These are phyloP conservation scores for Diloba caeruleocephala DNA, from an alignment of 2,888 invertebrate genomes.

Conservation along the genomic window DNA sequence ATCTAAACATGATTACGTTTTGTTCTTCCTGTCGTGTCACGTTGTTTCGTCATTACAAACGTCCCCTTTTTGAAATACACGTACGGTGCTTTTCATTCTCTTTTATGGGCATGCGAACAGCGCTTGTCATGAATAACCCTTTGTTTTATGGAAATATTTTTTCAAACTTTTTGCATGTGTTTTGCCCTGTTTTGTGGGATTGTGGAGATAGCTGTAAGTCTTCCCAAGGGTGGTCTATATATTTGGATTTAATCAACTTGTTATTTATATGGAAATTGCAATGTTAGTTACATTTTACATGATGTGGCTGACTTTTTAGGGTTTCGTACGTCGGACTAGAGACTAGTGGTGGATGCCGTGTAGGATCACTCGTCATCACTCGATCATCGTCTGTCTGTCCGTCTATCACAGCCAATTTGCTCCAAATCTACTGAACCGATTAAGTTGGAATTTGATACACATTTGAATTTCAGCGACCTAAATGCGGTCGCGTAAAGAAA, in stretches of 20 bases:
- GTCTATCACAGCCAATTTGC: too few species aligned
- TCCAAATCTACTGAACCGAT: too few species aligned
- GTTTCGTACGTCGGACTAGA: too few species aligned
- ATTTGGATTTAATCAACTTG: constrained; percentile 29
- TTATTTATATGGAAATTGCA: constrained; percentile 31
- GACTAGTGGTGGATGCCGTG: too few species aligned
- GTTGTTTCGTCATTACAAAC: constrained; percentile 22
- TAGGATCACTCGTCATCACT: too few species aligned
- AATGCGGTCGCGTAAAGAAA: too few species aligned
- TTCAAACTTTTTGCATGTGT: constrained; percentile 29
- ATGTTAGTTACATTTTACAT: constrained; percentile 23
- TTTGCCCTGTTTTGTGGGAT: constrained; percentile 30
- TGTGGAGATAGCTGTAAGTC: constrained; percentile 30
- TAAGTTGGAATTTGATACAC: too few species aligned
- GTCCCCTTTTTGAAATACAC: constrained; percentile 40
- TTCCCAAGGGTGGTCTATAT: constrained; percentile 24
- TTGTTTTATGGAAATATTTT: constrained; percentile 43
- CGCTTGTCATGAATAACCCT: constrained; percentile 54
- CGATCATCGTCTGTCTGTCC: too few species aligned
- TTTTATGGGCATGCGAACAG: constrained; percentile 47
- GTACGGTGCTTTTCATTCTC: constrained; percentile 37
- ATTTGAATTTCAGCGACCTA: too few species aligned
- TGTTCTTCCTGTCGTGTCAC: constrained; percentile 9
- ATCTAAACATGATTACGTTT: constrained; percentile 12
- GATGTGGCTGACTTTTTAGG: too few species aligned